Base-by-base conservation (phyloP, 2,888 invertebrate genomes). In the Lobophora halterata region DNA sequence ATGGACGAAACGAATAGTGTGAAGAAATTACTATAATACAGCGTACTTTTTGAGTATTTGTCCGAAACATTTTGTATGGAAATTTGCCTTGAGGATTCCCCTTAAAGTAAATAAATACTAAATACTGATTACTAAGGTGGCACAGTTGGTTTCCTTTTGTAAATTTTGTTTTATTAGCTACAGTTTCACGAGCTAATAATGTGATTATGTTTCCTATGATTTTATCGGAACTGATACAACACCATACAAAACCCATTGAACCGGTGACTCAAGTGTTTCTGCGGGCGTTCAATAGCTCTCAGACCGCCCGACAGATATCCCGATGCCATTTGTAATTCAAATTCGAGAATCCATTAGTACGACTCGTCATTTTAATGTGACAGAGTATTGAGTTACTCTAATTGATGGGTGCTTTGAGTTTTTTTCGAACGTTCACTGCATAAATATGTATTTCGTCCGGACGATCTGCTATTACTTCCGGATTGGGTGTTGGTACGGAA, bases 281-380 rank as follows among this genome's bases (percentile, higher is more conserved):
- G 37, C 20, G 29, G 35, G 14, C 13, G 11, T n/a, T 29, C 10
- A 28, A 37, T 36, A 18, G 31, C 36, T 16, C 42, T 33, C 39
- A 17, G 17, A 3, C 37, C 44, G 42, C 33, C 41, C 44, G 44
- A 36, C 58, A 55, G 57, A 63, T 62, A n/a, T n/a, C n/a, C 65
- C 65, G 69, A 75, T 74, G 61, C 73, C 71, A 72, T 85, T 87
- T 87, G 81, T 78, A 83, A 79, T 87, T 86, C 85, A 87, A 86
- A 87, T 87, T 80, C 71, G 76, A 72, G 79, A 73, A 77, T 83
- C 86, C 87, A 87, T 87, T 87, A 87, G 85, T 78, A 72, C n/a
- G n/a, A n/a, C 77, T 78, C 82, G 82, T 81, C 86, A 85, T 83
- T 80, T 85, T 85, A 87, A 87, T 85, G 79, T 85, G 86, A 86